Percentiles rank a stretch among this genome's conserved stretches.
Evolutionary conservation across 2,797 vertebrate species (phyloP).

Genomic region (Crotalus adamanteus): DNA sequence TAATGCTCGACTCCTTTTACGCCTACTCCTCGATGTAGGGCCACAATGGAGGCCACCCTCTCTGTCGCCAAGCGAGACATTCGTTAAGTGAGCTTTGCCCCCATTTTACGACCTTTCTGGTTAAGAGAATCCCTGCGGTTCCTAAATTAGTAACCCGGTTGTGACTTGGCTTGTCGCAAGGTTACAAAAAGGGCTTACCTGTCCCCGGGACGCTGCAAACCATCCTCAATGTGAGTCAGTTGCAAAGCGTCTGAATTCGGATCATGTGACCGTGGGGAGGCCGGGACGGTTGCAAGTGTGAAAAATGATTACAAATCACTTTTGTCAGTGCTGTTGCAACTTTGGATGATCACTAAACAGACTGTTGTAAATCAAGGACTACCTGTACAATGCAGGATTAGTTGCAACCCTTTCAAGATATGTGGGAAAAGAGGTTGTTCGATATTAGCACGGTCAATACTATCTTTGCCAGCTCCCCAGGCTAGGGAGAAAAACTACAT

Average conservation of each 20-base stretch:
- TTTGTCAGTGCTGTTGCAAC: background rate
- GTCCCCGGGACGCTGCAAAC: background rate
- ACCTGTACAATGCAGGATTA: background rate
- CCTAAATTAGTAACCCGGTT: background rate
- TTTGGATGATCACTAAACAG: background rate
- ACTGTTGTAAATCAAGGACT: background rate
- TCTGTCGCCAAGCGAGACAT: background rate
- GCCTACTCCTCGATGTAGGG: background rate
- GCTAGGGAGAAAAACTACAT: background rate
- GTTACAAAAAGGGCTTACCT: background rate
- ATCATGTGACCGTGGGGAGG: background rate
- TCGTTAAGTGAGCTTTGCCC: background rate
- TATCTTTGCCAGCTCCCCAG: background rate
- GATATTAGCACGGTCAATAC: background rate
- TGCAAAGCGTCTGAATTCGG: background rate
- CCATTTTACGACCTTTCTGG: background rate
- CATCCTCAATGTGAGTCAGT: background rate
- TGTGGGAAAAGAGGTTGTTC: background rate
- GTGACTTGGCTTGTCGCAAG: background rate
- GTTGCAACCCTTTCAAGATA: background rate
- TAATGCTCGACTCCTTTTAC: background rate
- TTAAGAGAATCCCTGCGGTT: background rate
- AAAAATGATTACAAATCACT: background rate
- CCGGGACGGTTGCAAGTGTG: background rate
- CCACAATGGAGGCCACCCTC: background rate